Evolutionary conservation across 2,888 invertebrate species (phyloP), one percentile per base, ranked within the genome.

Genomic region (Atethmia centrago): DNA sequence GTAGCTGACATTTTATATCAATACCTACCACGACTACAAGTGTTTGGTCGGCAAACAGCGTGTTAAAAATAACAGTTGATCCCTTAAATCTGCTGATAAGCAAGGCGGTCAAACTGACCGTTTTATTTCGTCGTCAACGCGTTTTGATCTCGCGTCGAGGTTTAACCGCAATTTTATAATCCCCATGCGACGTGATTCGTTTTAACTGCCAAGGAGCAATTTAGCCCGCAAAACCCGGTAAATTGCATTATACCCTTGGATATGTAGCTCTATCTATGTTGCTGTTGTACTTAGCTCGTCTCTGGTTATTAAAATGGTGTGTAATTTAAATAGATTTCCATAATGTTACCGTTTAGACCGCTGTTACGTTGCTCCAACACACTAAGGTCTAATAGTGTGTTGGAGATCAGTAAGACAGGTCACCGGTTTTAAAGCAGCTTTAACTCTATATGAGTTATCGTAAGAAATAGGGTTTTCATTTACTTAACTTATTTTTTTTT

Each of bases 141-240:
- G 82, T 92, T 94, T 92, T 90, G 91, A 92, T 92, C 90, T 87
- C 86, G 85, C 83, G 85, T 84, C 82, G 90, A 90, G 92, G 90
- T 93, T 92, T 91, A 85, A 89, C 92, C 91, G 86, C 92, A 92
- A 93, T 93, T 94, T 94, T 92, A 92, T 93, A 93, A 94, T 93
- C 91, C 92, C 89, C 81, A 73, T 70, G 91, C 89, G 91, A 90
- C 92, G 91, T 94, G 92, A 94, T 94, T 92, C 92, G 92, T 92
- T 93, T 93, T 92, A 92, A 92, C 90, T 92, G 91, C 87, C 90
- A 92, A 92, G 92, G 88, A 93, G 92, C 92, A 93, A 93, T 94
- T 94, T 93, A 88, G 89, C 79, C 84, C 85, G 89, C 83, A 89
- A 90, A 90, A 89, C 90, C 88, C 86, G 84, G 87, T 85, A 92